Evolutionary conservation across 2,113 vertebrate species (phyloP), one percentile per base, ranked within the genome.

Genomic region (Edolisoma coerulescens): DNA sequence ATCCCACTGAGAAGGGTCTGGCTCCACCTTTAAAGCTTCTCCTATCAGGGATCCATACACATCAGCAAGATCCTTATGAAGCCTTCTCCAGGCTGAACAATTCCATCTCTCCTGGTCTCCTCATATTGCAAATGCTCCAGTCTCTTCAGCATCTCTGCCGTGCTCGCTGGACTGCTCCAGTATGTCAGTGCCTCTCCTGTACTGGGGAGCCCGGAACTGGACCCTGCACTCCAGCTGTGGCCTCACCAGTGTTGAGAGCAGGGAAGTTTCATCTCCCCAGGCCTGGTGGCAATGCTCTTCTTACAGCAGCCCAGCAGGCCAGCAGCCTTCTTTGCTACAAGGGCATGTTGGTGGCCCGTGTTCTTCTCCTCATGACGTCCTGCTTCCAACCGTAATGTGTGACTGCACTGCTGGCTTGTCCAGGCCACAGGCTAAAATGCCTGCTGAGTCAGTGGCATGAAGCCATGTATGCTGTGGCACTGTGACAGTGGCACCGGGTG

Each of bases 371-470:
- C 47, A 7, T 0, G 23, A 35, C 27, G 11, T 24, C 84, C 33
- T 16, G n/a, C 53, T 45, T 64, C 80, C 71, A 74, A 2, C 28
- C 0, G 0, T 15, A 19, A 33, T 0, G 6, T 3, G 5, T 85
- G 67, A 53, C 75, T 0, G 0, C 4, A 3, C 37, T 33, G 42
- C 81, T 78, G 54, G 69, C 37, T n/a, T 8, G 23, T 33, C 47
- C 81, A 39, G 47, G 78, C 54, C 73, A 16, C 0, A 4, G 64
- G 50, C 80, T 70, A 9, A 57, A 77, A 50, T 6, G 22, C 56
- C 59, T 23, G 54, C 69, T 27, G 77, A 42, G 81, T 24, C 87
- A 47, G 53, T 9, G 65, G 21, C 44, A 37, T 1, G 27, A 33
- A 37, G 81, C 81, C 57, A 9, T 1, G 13, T 5, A 13, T 0